Evolutionary conservation across 2,797 vertebrate genomes (phyloP).

Genomic region (Brotula barbata): DNA sequence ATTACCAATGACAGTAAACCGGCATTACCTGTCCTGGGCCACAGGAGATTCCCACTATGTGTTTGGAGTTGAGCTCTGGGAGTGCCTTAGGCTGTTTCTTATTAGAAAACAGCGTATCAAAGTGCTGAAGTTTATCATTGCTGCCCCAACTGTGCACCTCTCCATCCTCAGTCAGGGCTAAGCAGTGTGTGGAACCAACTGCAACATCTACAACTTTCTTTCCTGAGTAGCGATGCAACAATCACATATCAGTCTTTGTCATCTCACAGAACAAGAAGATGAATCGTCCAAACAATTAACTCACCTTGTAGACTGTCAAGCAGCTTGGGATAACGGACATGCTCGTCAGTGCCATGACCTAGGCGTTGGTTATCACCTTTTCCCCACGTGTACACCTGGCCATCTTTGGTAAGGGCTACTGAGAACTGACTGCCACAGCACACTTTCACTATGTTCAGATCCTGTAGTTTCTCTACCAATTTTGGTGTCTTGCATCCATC

Average conservation of each 20-base stretch:
- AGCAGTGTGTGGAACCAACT: conserved; percentile 95
- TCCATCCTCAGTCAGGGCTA: conserved; percentile 93
- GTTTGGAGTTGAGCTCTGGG: conserved; percentile 92
- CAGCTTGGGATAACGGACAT: conserved; percentile 96
- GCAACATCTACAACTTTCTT: conserved; percentile 96
- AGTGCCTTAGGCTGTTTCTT: conserved; percentile 94
- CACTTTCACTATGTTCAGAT: conserved; percentile 92
- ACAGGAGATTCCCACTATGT: conserved; percentile 94
- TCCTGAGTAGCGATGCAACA: conserved; percentile 70
- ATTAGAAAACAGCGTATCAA: conserved; percentile 93
- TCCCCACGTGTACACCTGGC: conserved; percentile 97
- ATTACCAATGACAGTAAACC: not conserved
- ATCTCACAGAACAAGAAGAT: too few species aligned
- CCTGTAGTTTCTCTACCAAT: conserved; percentile 95
- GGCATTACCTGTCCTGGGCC: conserved; percentile 91
- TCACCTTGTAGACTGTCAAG: conserved; percentile 93
- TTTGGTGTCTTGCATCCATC: conserved; percentile 98
- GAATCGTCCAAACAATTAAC: conserved; percentile 8
- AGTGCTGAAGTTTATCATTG: conserved; percentile 98
- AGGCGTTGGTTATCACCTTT: conserved; percentile 98
- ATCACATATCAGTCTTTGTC: not conserved
- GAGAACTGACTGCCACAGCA: conserved; percentile 98
- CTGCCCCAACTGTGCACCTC: conserved; percentile 99
- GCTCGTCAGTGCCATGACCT: conserved; percentile 95
- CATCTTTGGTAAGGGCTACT: conserved; percentile 93